These are phyloP conservation scores for Seladonia tumulorum DNA, from an alignment of 2,888 invertebrate species.

Conservation along the genomic window DNA sequence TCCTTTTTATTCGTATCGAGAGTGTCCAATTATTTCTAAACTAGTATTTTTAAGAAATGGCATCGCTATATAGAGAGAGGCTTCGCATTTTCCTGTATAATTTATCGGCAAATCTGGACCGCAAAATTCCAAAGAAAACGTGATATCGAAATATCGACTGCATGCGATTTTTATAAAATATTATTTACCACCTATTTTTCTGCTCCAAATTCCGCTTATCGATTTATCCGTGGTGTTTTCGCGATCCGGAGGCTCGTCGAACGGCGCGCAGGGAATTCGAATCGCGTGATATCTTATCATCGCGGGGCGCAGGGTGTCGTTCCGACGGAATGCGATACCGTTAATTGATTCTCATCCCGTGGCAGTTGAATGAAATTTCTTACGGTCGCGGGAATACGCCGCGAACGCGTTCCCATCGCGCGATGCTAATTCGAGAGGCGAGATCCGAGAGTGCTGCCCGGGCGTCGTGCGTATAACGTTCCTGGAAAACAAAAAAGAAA, in stretches of 20 bases:
- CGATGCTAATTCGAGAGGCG: conserved; percentile 32
- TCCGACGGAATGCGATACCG: conserved; percentile 47
- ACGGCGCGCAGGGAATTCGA: background rate
- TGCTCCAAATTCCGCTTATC: background rate
- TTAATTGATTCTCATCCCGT: conserved; percentile 58
- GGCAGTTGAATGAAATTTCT: conserved; percentile 54
- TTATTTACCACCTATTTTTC: background rate
- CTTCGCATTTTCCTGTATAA: no score
- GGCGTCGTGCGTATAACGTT: background rate
- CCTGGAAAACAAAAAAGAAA: background rate
- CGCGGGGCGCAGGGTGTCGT: conserved; percentile 11
- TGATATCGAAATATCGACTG: background rate
- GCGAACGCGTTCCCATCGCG: conserved; percentile 51
- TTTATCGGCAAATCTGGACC: no score
- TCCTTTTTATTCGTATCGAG: background rate
- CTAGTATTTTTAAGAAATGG: no score
- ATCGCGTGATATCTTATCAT: conserved; percentile 37
- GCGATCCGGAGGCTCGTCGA: background rate
- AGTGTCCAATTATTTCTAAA: background rate
- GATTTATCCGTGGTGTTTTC: background rate
- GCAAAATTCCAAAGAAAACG: background rate
- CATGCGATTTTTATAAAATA: background rate
- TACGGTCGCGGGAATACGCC: conserved; percentile 52
- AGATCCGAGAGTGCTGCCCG: background rate
- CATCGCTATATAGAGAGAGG: no score